Percentiles rank a stretch among this genome's conserved stretches.
These are phyloP conservation scores for Platycheirus rosarum DNA, from an alignment of 2,888 invertebrate genomes.

Conservation along the genomic window DNA sequence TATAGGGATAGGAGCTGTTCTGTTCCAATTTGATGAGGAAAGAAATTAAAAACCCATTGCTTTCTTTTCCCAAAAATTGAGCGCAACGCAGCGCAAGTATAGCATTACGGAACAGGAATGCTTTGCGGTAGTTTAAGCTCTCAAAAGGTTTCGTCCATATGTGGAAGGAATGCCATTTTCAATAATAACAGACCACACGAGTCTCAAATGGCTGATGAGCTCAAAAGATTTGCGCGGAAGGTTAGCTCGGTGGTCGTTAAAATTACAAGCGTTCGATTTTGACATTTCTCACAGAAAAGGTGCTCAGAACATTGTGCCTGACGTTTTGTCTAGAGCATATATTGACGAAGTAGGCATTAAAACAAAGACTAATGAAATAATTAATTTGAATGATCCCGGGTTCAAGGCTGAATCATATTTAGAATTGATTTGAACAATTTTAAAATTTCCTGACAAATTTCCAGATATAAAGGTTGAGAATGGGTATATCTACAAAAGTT, in stretches of 20 bases:
- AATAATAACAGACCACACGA: too few relatives aligned
- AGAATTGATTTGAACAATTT: conserved; percentile 7
- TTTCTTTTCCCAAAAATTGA: conserved; percentile 15
- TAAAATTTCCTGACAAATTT: neutral
- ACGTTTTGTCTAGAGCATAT: conserved; percentile 71
- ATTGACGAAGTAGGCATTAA: conserved; percentile 14
- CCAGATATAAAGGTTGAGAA: neutral
- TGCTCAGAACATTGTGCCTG: conserved; percentile 73
- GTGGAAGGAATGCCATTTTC: conserved; percentile 52
- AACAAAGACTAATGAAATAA: too few relatives aligned
- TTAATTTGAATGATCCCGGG: neutral
- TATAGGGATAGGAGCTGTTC: conserved; percentile 4
- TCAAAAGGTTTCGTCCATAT: conserved; percentile 53
- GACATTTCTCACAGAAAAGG: conserved; percentile 75
- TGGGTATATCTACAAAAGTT: neutral
- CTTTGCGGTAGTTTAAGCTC: conserved; percentile 16
- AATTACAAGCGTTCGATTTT: conserved; percentile 74
- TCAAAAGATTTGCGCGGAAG: conserved; percentile 63
- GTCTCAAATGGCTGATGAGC: conserved; percentile 56
- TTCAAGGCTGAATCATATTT: neutral
- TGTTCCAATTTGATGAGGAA: conserved; percentile 24
- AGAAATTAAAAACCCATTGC: conserved; percentile 29
- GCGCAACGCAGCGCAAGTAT: neutral
- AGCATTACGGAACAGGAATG: neutral
- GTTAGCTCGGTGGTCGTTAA: conserved; percentile 75